Percentiles rank a stretch among this genome's conserved stretches.
Evolutionary conservation across 2,888 invertebrate species (phyloP).

Genomic region (Aleiodes leptofemur): DNA sequence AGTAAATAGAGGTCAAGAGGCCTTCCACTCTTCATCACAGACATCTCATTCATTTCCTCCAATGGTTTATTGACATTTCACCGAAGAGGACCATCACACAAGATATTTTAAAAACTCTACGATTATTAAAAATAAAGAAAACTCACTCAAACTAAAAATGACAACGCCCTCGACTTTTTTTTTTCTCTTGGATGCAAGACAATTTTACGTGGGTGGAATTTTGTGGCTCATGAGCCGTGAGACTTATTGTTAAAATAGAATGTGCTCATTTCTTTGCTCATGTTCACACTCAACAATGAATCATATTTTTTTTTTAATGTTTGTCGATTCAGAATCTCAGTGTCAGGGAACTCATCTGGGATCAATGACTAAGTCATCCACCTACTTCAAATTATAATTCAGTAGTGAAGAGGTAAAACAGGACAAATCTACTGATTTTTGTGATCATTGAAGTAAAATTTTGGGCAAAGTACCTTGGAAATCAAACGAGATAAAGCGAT

Average conservation of each 20-base stretch:
- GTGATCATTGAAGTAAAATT: no score
- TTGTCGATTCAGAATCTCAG: neutral
- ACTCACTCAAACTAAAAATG: constrained; percentile 2
- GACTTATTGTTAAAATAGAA: constrained; percentile 45
- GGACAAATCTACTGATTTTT: no score
- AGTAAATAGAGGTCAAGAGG: constrained; percentile 21
- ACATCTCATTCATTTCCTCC: constrained; percentile 23
- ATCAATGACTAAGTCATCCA: constrained; percentile 22
- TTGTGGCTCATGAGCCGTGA: constrained; percentile 33
- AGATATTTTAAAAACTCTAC: neutral
- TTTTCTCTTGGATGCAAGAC: neutral
- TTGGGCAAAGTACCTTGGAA: no score
- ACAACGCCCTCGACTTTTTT: constrained; percentile 29
- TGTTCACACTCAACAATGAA: constrained; percentile 31
- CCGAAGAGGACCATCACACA: neutral
- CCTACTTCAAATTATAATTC: neutral
- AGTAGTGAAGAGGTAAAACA: no score
- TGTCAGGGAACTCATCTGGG: constrained; percentile 17
- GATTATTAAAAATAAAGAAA: neutral
- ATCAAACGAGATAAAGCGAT: no score
- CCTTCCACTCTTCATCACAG: constrained; percentile 15
- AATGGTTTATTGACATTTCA: constrained; percentile 24
- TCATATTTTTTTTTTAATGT: constrained; percentile 15
- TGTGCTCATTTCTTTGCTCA: constrained; percentile 41
- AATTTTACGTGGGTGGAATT: constrained; percentile 37